Evolutionary conservation across 2,888 invertebrate genomes (phyloP).

Genomic region (Drosophila paramelanica): DNA sequence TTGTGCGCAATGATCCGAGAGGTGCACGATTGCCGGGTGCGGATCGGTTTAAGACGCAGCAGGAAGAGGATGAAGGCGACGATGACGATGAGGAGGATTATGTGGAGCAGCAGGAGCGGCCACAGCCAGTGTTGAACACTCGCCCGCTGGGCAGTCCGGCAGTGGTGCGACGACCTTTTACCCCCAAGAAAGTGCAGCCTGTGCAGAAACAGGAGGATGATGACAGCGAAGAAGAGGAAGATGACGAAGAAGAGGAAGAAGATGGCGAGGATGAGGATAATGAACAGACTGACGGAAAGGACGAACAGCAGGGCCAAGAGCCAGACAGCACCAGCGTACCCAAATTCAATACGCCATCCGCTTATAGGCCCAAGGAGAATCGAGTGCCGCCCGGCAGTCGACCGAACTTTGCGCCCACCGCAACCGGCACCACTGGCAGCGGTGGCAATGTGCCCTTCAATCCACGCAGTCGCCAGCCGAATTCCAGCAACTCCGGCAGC

Average conservation of each 20-base stretch:
- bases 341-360: conserved; percentile 37
- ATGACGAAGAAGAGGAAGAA: conserved; percentile 26
- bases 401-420: conserved; percentile 45
- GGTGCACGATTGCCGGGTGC: conserved; percentile 62
- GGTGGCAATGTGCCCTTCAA: conserved; percentile 66
- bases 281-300: not conserved
- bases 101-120: conserved; percentile 51
- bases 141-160: conserved; percentile 35
- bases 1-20: conserved; percentile 66
- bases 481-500: conserved; percentile 6
- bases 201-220: conserved; percentile 51
- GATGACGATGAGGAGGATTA: conserved; percentile 43
- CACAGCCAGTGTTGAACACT: conserved; percentile 33
- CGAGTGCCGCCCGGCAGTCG: conserved; percentile 62
- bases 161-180: conserved; percentile 48
- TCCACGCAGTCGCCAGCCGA: conserved; percentile 48
- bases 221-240: conserved; percentile 46
- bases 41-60: conserved; percentile 66
- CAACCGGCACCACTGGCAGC: conserved; percentile 16
- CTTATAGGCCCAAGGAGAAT: conserved; percentile 64
- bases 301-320: not conserved
- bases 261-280: conserved; percentile 11
- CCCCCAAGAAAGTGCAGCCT: conserved; percentile 37
- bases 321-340: conserved; percentile 28
- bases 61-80: conserved; percentile 20